Conservation (phyloP, 2,113 vertebrate species). For the Eulemur rufifrons region DNA sequence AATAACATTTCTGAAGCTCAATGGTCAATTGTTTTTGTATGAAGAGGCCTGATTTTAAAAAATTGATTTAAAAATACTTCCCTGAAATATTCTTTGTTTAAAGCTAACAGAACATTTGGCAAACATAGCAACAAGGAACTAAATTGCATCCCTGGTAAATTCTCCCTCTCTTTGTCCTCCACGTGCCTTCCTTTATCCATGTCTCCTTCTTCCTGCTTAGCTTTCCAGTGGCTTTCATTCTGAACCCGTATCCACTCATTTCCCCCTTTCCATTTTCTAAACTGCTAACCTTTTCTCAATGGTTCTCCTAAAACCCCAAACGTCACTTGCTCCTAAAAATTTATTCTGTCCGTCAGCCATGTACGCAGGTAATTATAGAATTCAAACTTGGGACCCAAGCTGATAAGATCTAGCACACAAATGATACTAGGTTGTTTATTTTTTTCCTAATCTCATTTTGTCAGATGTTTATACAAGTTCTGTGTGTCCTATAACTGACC, state of each 20-base stretch:
- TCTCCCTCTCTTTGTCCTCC: too few relatives aligned
- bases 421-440: neutral
- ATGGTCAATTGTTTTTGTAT: neutral
- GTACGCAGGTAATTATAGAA: neutral
- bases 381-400: neutral
- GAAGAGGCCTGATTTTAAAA: neutral
- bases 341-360: neutral
- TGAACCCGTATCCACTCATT: neutral
- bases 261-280: neutral
- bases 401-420: neutral
- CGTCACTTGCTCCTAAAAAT: neutral
- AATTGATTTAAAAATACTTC: neutral
- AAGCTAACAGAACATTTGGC: neutral
- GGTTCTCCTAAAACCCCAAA: neutral
- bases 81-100: neutral
- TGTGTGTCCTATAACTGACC: neutral
- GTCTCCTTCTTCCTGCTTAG: neutral
- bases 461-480: neutral
- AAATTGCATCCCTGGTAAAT: neutral
- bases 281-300: neutral
- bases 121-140: neutral
- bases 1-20: neutral
- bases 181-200: neutral
- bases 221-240: neutral
- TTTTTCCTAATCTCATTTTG: neutral